phyloP scores from a whole-genome alignment of 2,113 vertebrate species.

The Aptenodytes patagonicus region DNA sequence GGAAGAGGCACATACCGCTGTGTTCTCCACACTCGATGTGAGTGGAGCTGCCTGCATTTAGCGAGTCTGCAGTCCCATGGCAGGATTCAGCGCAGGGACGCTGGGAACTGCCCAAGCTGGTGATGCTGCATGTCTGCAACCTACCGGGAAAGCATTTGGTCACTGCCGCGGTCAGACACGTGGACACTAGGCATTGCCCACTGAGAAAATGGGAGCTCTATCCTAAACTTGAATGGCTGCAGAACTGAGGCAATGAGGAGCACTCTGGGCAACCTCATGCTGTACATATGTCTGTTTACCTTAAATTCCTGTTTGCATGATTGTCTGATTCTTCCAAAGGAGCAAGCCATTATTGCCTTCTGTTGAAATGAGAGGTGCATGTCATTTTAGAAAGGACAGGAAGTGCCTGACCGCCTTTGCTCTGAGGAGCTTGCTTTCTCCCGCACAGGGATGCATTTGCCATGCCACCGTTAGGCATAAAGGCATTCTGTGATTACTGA shows the following conservation, averaged over 20 bases:
- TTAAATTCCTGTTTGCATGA: neutral
- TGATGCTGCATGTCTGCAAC: accelerated
- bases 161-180: accelerated
- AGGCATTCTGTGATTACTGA: accelerated
- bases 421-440: neutral
- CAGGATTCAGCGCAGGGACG: accelerated
- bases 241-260: neutral
- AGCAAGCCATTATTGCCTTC: accelerated
- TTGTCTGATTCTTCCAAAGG: neutral
- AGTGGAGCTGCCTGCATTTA: neutral
- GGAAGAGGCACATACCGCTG: neutral
- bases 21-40: neutral
- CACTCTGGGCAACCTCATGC: neutral
- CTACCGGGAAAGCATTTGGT: neutral
- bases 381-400: neutral
- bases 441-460: neutral
- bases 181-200: neutral
- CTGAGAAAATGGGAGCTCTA: neutral
- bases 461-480: neutral
- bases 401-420: neutral
- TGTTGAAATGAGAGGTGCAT: neutral
- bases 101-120: neutral
- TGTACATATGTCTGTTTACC: accelerated
- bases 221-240: neutral
- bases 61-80: accelerated